These are phyloP conservation scores for Resseliella maxima DNA, from an alignment of 2,888 invertebrate species.

Conservation along the genomic window DNA sequence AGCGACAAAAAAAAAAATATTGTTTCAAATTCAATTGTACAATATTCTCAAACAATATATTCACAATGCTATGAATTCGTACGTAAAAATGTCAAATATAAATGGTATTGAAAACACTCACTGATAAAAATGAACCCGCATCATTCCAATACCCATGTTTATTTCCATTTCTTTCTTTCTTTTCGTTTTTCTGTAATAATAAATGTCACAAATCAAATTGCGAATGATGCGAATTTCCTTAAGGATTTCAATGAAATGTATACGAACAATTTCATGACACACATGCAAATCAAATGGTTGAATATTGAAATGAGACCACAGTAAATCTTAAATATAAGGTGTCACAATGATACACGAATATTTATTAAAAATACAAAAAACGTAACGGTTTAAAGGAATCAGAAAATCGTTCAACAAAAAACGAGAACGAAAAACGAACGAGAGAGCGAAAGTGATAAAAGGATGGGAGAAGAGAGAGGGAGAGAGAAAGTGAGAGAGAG, in stretches of 20 bases:
- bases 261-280: not conserved
- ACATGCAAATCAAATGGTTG: not conserved
- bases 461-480: not conserved
- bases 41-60: too few species aligned
- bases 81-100: too few species aligned
- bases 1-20: too few species aligned
- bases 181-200: too few species aligned
- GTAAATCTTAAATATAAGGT: not conserved
- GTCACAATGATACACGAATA: not conserved
- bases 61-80: too few species aligned
- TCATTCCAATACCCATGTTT: too few species aligned
- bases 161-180: slow-evolving; percentile 1
- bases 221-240: not conserved
- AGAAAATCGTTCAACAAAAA: too few species aligned
- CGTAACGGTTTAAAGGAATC: not conserved
- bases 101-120: too few species aligned
- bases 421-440: too few species aligned
- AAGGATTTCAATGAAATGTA: not conserved
- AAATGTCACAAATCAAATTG: slow-evolving; percentile 42
- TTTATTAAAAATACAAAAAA: not conserved
- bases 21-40: too few species aligned
- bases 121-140: too few species aligned
- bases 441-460: not conserved
- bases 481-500: not conserved
- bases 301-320: not conserved